A percentile compares a stretch with the other conserved stretches of the same genome.
Conservation (phyloP, 2,113 vertebrate species). For the Paraplagusia blochii region DNA sequence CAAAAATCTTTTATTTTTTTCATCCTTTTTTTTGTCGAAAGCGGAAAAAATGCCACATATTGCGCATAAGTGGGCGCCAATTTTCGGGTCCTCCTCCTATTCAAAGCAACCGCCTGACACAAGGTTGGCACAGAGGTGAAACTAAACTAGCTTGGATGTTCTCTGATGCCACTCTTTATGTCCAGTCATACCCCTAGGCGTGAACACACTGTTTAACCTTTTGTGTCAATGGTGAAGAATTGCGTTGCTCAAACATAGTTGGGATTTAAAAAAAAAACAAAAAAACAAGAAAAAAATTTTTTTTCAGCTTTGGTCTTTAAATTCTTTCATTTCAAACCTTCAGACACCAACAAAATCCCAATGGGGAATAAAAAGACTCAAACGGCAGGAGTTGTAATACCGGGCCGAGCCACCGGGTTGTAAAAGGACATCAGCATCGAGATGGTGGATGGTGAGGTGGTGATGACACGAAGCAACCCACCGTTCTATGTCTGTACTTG, state of each 20-base stretch:
- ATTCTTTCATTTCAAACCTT: too few species aligned
- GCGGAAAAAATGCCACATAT: slow-evolving; percentile 74
- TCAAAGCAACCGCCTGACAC: slow-evolving; percentile 69
- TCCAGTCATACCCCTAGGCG: slow-evolving; percentile 41
- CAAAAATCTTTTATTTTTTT: slow-evolving; percentile 41
- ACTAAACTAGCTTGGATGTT: slow-evolving; percentile 79
- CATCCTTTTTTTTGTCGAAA: slow-evolving; percentile 45
- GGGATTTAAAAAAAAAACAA: slow-evolving; percentile 49
- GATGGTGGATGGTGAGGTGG: too few species aligned
- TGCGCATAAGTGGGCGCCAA: slow-evolving; percentile 75
- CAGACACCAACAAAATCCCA: too few species aligned
- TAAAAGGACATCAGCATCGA: too few species aligned
- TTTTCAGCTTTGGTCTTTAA: slow-evolving; percentile 23
- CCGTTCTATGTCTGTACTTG: too few species aligned
- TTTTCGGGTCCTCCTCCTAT: slow-evolving; percentile 69
- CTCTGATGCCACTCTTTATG: slow-evolving; percentile 69
- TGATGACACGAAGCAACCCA: too few species aligned
- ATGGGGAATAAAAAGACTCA: too few species aligned
- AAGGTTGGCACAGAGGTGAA: slow-evolving; percentile 73
- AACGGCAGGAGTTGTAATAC: too few species aligned
- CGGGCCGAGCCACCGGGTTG: too few species aligned
- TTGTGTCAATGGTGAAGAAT: slow-evolving; percentile 1
- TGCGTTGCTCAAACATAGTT: slow-evolving; percentile 67
- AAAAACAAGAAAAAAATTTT: slow-evolving; percentile 22
- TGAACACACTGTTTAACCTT: slow-evolving; percentile 34